Evolutionary conservation across 2,888 invertebrate species (phyloP).

Genomic region (Erebia ligea): DNA sequence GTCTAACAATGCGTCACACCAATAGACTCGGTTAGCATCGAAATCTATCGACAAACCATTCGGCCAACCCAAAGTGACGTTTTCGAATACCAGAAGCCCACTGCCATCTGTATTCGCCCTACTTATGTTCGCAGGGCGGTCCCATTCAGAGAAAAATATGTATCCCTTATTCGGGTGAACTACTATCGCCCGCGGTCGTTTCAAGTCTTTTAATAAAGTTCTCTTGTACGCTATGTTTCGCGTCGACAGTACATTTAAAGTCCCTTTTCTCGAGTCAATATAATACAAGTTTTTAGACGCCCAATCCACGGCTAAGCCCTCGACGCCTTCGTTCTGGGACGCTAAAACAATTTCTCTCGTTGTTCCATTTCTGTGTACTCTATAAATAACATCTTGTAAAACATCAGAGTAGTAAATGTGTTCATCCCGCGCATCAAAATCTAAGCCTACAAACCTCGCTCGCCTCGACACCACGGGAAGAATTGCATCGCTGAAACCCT

Average conservation of each 20-base stretch:
- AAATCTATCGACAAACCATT: conserved; percentile 98
- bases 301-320: conserved; percentile 98
- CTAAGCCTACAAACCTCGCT: conserved; percentile 96
- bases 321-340: conserved; percentile 98
- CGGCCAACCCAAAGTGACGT: conserved; percentile 97
- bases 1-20: conserved; percentile 98
- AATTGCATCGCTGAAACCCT: conserved; percentile 97
- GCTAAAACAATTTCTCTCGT: conserved; percentile 95
- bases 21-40: conserved; percentile 93
- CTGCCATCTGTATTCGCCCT: conserved; percentile 95
- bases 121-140: conserved; percentile 97
- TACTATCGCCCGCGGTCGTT: conserved; percentile 97
- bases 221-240: conserved; percentile 92
- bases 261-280: conserved; percentile 97
- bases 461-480: conserved; percentile 95
- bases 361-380: conserved; percentile 90
- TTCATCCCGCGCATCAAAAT: conserved; percentile 95
- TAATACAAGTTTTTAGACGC: conserved; percentile 97
- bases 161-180: conserved; percentile 97
- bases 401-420: conserved; percentile 99
- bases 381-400: conserved; percentile 95
- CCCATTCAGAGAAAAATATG: conserved; percentile 98
- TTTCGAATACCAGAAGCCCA: conserved; percentile 93
- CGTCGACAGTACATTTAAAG: conserved; percentile 95
- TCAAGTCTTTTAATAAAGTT: conserved; percentile 92